phyloP scores from a whole-genome alignment of 2,888 invertebrate genomes.

The Biston betularia region DNA sequence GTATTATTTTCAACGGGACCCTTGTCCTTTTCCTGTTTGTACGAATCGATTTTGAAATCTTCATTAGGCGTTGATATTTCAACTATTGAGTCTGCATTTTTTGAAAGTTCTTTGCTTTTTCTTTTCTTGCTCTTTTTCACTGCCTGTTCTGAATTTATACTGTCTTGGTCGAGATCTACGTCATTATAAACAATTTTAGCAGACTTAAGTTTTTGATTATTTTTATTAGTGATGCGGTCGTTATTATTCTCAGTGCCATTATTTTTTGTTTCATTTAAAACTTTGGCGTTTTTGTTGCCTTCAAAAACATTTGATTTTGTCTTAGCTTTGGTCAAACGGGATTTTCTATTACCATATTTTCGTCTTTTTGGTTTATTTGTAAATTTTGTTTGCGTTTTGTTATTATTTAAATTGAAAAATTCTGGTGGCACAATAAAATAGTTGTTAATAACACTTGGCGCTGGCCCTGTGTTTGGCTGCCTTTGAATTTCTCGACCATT shows the following conservation, averaged over 20 bases:
- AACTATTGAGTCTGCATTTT: background rate
- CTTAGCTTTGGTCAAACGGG: conserved; percentile 14
- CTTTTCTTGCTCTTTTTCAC: conserved; percentile 9
- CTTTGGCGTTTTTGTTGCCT: conserved; percentile 8
- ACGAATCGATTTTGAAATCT: background rate
- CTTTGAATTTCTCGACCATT: conserved; percentile 50
- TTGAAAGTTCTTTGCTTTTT: conserved; percentile 5
- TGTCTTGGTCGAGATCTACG: conserved; percentile 9
- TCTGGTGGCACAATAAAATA: conserved; percentile 59
- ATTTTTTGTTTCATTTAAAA: background rate
- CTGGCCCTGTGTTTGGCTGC: conserved; percentile 34
- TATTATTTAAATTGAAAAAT: conserved; percentile 44
- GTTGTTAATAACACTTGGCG: conserved; percentile 59
- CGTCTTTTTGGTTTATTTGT: conserved; percentile 21
- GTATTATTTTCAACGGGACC: background rate
- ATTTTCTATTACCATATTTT: conserved; percentile 1
- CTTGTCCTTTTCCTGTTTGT: background rate
- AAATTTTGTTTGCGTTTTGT: conserved; percentile 8
- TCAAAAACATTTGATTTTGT: conserved; percentile 1
- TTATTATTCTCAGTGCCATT: conserved; percentile 20
- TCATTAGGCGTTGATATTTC: background rate
- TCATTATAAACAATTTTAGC: conserved; percentile 18
- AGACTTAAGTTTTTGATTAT: conserved; percentile 26
- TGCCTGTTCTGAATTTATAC: background rate
- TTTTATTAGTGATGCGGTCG: conserved; percentile 7